phyloP scores from a whole-genome alignment of 2,113 vertebrate genomes.

The Hippotragus niger region DNA sequence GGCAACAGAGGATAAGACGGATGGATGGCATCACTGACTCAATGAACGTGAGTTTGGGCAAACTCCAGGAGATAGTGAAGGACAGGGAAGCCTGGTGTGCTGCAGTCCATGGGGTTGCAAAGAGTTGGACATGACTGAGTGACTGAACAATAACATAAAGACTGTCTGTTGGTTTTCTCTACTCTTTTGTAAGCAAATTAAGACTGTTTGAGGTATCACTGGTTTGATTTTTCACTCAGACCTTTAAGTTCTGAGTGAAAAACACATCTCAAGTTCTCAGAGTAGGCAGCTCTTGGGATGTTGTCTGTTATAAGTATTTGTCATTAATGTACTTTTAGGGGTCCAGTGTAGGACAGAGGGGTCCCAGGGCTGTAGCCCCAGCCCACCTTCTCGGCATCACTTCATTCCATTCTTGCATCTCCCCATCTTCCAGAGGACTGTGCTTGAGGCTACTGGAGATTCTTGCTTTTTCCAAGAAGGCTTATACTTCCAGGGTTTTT shows the following conservation, averaged over 20 bases:
- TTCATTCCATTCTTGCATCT: accelerated
- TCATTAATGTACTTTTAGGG: accelerated
- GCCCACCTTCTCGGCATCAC: neutral
- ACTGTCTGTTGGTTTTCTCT: neutral
- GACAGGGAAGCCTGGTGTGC: neutral
- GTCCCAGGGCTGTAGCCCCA: accelerated
- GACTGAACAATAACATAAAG: neutral
- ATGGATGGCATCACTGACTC: neutral
- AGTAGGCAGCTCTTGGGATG: accelerated
- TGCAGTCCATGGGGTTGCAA: neutral
- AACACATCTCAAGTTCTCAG: neutral
- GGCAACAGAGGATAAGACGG: neutral
- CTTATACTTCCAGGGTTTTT: neutral
- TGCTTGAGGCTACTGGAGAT: accelerated
- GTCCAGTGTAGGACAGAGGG: accelerated
- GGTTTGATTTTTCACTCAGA: neutral
- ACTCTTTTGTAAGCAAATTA: neutral
- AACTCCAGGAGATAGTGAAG: neutral
- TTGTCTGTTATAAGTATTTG: neutral
- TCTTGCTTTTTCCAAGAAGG: neutral
- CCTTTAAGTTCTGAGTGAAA: neutral
- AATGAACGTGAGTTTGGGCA: neutral
- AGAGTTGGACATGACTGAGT: accelerated
- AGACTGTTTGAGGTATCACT: neutral
- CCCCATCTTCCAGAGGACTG: neutral